Conservation (phyloP, 1,140 invertebrate species). For the Teleogryllus occipitalis region DNA sequence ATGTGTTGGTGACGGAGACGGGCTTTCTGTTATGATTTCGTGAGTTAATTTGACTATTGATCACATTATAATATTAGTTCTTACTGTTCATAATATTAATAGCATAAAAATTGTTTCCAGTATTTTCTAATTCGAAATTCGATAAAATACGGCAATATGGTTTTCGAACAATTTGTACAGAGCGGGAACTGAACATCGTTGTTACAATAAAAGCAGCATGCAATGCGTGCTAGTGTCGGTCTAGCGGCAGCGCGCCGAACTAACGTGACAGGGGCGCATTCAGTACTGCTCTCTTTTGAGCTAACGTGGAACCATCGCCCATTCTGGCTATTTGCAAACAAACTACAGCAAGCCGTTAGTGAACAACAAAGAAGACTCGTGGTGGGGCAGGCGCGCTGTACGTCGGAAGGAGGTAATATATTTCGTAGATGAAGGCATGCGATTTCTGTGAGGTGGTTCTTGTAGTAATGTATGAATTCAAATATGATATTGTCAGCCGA, state of each 20-base stretch:
- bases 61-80: too few species aligned
- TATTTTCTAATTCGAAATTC: too few species aligned
- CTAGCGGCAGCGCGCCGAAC: not conserved
- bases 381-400: slow-evolving; percentile 15
- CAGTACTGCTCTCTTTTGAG: slow-evolving; percentile 13
- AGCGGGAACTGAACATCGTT: not conserved
- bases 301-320: not conserved
- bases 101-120: too few species aligned
- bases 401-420: slow-evolving; percentile 12
- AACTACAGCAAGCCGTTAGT: slow-evolving; percentile 19
- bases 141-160: too few species aligned
- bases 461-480: not conserved
- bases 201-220: slow-evolving; percentile 1
- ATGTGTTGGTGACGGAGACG: too few species aligned
- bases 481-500: not conserved
- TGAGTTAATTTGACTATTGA: too few species aligned
- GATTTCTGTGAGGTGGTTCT: too few species aligned
- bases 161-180: not conserved
- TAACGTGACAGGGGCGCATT: not conserved
- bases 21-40: too few species aligned
- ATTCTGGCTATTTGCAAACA: slow-evolving; percentile 17
- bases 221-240: not conserved
- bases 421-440: not conserved
- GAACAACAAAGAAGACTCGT: slow-evolving; percentile 19
- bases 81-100: too few species aligned